Conservation (phyloP, 2,797 vertebrate species). For the Tadarida brasiliensis region DNA sequence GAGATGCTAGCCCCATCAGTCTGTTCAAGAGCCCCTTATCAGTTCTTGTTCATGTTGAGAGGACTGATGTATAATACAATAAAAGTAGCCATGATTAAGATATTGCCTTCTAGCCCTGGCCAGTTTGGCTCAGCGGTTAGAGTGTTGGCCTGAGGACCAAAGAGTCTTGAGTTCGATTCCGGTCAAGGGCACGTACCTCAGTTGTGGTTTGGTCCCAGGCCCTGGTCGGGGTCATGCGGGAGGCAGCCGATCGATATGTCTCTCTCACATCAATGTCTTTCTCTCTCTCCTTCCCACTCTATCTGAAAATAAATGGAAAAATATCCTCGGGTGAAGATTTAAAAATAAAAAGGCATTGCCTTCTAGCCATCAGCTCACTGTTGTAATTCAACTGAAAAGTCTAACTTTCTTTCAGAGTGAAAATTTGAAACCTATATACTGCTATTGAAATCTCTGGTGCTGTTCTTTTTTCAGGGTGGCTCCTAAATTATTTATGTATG, state of each 20-base stretch:
- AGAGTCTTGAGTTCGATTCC: too few species aligned
- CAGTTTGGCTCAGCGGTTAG: too few species aligned
- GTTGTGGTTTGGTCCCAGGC: too few species aligned
- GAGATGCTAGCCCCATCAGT: background rate
- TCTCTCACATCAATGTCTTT: too few species aligned
- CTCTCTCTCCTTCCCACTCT: too few species aligned
- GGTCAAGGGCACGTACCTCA: too few species aligned
- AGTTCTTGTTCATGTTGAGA: background rate
- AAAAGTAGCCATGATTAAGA: background rate
- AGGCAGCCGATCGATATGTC: too few species aligned
- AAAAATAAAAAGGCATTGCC: too few species aligned
- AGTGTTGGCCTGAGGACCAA: too few species aligned
- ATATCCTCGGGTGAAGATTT: too few species aligned
- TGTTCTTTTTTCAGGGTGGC: background rate
- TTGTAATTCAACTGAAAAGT: background rate
- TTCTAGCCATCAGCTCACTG: background rate
- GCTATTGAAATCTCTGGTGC: background rate
- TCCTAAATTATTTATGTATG: constrained; percentile 13
- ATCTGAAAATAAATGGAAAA: too few species aligned
- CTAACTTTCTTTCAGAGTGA: background rate
- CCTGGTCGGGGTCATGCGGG: too few species aligned
- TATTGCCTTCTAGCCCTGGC: background rate
- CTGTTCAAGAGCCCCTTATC: background rate
- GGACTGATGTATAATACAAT: background rate
- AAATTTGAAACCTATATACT: background rate